Percentiles rank a stretch among this genome's conserved stretches.
Conservation (phyloP, 2,797 vertebrate genomes). For the Micropoecilia bifurca region DNA sequence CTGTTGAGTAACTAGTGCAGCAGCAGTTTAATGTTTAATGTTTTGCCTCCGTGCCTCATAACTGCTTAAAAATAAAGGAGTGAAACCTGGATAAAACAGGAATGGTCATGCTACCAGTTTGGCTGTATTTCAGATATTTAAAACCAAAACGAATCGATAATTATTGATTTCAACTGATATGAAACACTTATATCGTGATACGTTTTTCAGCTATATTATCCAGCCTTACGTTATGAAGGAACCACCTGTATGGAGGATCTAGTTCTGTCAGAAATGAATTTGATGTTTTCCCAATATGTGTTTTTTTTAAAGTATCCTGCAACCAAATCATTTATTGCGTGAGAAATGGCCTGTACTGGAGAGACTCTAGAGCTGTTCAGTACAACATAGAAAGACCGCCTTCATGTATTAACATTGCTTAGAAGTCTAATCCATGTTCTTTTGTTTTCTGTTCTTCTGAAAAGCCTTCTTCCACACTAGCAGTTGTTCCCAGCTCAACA, state of each 20-base stretch:
- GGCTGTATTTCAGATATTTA: too few relatives aligned
- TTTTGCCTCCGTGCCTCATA: too few relatives aligned
- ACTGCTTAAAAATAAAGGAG: too few relatives aligned
- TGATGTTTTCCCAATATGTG: neutral
- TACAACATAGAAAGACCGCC: conserved; percentile 2
- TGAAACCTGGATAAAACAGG: too few relatives aligned
- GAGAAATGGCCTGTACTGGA: neutral
- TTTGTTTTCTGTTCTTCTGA: conserved; percentile 50
- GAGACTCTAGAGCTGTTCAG: neutral
- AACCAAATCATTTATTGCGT: neutral
- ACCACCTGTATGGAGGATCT: neutral
- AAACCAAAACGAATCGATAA: too few relatives aligned
- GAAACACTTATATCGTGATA: too few relatives aligned
- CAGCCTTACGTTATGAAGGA: too few relatives aligned
- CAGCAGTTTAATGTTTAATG: too few relatives aligned
- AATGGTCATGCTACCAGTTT: too few relatives aligned
- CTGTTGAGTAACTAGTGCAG: too few relatives aligned
- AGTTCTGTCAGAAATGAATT: neutral
- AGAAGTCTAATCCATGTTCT: conserved; percentile 25
- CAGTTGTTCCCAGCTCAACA: conserved; percentile 55
- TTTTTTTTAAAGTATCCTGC: neutral
- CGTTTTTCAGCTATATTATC: too few relatives aligned
- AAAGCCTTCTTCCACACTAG: conserved; percentile 44
- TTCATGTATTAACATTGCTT: conserved; percentile 20
- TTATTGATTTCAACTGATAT: too few relatives aligned